These are phyloP conservation scores for Dryobotodes eremita DNA, from an alignment of 2,888 invertebrate species.

Conservation along the genomic window DNA sequence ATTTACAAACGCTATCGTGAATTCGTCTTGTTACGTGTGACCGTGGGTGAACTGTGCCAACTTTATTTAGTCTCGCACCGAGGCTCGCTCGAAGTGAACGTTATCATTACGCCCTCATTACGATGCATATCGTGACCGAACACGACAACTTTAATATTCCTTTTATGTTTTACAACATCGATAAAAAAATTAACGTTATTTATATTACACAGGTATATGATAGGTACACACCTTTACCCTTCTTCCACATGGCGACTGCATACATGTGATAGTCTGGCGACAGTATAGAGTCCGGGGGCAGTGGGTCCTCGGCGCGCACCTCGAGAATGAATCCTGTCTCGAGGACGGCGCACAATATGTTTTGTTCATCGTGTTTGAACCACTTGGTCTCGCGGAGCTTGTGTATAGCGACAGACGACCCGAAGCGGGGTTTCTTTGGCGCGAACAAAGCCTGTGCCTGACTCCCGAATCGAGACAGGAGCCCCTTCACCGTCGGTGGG, in stretches of 20 bases:
- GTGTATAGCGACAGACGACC: constrained; percentile 93
- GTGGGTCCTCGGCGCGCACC: constrained; percentile 89
- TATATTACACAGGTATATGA: constrained; percentile 19
- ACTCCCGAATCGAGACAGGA: constrained; percentile 90
- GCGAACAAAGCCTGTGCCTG: constrained; percentile 90
- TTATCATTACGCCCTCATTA: constrained; percentile 73
- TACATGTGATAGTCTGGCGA: constrained; percentile 91
- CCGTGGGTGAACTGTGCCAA: constrained; percentile 76
- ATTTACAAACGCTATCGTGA: constrained; percentile 85
- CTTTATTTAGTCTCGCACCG: constrained; percentile 78
- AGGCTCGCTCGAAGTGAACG: constrained; percentile 73
- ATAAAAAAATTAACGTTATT: constrained; percentile 36
- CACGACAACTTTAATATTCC: constrained; percentile 48
- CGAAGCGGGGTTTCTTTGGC: constrained; percentile 90
- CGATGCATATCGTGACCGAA: constrained; percentile 61
- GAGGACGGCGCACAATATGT: constrained; percentile 93
- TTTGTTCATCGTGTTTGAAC: constrained; percentile 93
- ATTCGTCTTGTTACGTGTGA: constrained; percentile 73
- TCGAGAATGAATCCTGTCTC: constrained; percentile 94
- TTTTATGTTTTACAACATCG: constrained; percentile 35
- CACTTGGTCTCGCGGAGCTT: constrained; percentile 94
- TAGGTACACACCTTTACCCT: constrained; percentile 92
- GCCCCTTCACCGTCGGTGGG: constrained; percentile 88
- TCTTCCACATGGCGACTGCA: constrained; percentile 93
- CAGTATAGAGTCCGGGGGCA: constrained; percentile 86